Conservation (phyloP, 1,140 invertebrate genomes). For the Conopomorpha cramerella region DNA sequence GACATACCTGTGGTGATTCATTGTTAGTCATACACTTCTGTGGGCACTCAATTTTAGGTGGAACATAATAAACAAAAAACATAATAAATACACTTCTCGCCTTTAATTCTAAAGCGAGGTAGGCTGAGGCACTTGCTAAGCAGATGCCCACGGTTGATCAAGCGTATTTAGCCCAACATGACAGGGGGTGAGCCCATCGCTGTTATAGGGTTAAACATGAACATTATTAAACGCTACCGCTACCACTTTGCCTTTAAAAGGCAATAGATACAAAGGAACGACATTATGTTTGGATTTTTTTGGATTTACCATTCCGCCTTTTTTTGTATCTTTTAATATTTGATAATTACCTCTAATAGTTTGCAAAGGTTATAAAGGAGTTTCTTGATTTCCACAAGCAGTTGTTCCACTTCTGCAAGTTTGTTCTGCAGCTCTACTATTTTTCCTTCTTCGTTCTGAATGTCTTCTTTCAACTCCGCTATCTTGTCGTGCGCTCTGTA, state of each 20-base stretch:
- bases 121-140: background rate
- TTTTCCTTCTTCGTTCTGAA: conserved; percentile 56
- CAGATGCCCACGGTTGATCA: background rate
- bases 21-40: too few species aligned
- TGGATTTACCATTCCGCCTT: too few species aligned
- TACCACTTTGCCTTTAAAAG: too few species aligned
- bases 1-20: conserved; percentile 15
- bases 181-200: background rate
- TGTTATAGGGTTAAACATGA: background rate
- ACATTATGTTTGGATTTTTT: too few species aligned
- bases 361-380: conserved; percentile 48
- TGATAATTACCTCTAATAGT: conserved; percentile 33
- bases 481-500: conserved; percentile 70
- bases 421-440: conserved; percentile 46
- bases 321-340: too few species aligned
- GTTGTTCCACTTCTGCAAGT: conserved; percentile 47
- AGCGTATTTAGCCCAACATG: background rate
- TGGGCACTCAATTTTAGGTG: too few species aligned
- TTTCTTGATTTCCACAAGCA: conserved; percentile 58
- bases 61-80: too few species aligned
- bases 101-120: background rate
- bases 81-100: background rate
- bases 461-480: conserved; percentile 63
- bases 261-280: background rate
- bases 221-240: too few species aligned